phyloP scores from a whole-genome alignment of 2,888 invertebrate species.

The Lepetodrilus schrolli region DNA sequence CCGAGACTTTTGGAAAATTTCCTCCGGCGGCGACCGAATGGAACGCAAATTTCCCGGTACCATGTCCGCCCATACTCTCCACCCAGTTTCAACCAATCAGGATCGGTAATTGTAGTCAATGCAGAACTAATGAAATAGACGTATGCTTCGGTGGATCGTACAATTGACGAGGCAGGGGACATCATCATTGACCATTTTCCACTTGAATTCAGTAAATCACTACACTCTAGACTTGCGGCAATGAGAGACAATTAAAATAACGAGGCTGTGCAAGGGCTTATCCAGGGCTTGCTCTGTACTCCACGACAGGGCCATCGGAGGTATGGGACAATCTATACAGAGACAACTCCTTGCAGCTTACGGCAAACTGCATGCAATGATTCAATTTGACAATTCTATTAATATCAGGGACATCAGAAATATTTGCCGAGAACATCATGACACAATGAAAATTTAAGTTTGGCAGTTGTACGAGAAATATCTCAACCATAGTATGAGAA shows the following conservation, averaged over 20 bases:
- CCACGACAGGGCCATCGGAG: too few species aligned
- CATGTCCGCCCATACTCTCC: background rate
- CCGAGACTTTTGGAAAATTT: background rate
- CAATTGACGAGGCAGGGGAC: background rate
- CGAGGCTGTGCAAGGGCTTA: too few species aligned
- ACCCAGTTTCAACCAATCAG: conserved; percentile 1
- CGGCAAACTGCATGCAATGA: too few species aligned
- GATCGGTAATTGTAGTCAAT: conserved; percentile 12
- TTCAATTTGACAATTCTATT: too few species aligned
- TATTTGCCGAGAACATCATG: too few species aligned
- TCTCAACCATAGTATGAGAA: too few species aligned
- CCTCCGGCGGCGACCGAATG: background rate
- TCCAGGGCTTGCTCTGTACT: too few species aligned
- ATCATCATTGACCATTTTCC: background rate
- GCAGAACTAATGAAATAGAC: conserved; percentile 24
- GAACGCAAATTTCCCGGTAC: background rate
- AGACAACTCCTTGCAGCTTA: too few species aligned
- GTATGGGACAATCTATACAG: too few species aligned
- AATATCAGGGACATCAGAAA: too few species aligned
- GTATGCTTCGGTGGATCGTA: background rate
- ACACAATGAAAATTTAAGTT: too few species aligned
- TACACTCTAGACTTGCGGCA: background rate
- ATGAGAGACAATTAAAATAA: conserved; percentile 6
- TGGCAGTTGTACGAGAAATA: too few species aligned
- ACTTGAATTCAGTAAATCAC: background rate